Evolutionary conservation across 2,797 vertebrate species (phyloP).

Genomic region (Chloroceryle amazona): DNA sequence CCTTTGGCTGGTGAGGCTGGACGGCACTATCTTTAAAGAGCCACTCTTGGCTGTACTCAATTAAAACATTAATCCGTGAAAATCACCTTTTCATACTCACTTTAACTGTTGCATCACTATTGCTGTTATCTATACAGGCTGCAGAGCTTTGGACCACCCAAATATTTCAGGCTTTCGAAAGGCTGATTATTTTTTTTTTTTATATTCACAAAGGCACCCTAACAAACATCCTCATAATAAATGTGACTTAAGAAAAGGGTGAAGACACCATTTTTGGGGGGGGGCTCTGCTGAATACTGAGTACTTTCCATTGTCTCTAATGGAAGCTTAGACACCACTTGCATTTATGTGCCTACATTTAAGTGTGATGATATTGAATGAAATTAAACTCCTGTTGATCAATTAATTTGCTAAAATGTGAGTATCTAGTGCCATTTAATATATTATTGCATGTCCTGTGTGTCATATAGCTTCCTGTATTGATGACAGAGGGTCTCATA

Average conservation of each 20-base stretch:
- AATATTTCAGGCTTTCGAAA: background rate
- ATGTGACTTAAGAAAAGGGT: background rate
- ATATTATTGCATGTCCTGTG: background rate
- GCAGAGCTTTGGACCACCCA: background rate
- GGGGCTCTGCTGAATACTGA: background rate
- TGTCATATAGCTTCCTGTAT: background rate
- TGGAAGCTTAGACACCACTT: background rate
- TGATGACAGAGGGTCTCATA: background rate
- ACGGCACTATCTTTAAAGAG: background rate
- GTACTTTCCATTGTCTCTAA: background rate
- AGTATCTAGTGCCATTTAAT: background rate
- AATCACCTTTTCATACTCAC: background rate
- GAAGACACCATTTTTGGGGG: background rate
- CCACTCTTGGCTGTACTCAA: background rate
- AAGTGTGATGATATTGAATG: background rate
- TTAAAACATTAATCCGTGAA: background rate
- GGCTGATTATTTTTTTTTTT: no score
- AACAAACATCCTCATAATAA: background rate
- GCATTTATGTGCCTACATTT: background rate
- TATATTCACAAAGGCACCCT: background rate
- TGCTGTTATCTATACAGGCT: background rate
- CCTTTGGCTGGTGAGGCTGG: background rate
- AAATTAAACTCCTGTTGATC: background rate
- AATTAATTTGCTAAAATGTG: background rate
- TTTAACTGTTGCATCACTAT: background rate